phyloP scores from a whole-genome alignment of 2,797 vertebrate genomes.

The Glossophaga mutica region DNA sequence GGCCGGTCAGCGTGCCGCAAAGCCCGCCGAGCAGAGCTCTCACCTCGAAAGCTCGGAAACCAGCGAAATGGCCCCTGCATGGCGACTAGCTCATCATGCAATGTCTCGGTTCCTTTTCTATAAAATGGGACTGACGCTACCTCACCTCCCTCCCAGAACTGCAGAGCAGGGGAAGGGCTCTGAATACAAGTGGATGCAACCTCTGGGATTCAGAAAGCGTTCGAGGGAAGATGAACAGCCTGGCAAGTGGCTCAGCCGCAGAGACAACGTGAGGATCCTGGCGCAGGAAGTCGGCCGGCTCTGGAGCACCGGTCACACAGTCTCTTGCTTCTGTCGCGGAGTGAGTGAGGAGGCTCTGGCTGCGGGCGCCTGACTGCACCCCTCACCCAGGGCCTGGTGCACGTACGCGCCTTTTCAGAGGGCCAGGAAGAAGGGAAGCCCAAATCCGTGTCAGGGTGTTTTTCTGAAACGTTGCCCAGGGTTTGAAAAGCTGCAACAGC shows the following conservation, averaged over 20 bases:
- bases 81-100: background rate
- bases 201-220: background rate
- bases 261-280: background rate
- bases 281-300: background rate
- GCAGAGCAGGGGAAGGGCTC: background rate
- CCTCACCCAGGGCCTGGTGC: background rate
- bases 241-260: background rate
- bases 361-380: rapidly evolving
- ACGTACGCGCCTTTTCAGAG: background rate
- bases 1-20: no score
- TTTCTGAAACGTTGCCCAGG: background rate
- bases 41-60: background rate
- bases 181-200: background rate
- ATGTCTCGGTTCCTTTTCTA: background rate
- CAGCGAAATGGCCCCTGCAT: background rate
- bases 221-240: background rate
- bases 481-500: background rate
- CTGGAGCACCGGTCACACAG: rapidly evolving
- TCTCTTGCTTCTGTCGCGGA: background rate
- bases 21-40: no score
- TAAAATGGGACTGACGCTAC: background rate
- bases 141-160: background rate
- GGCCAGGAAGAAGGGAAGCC: background rate
- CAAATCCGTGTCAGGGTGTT: background rate
- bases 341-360: background rate